Percentiles rank a stretch among this genome's conserved stretches.
These are phyloP conservation scores for Anolis sagrei DNA, from an alignment of 2,113 vertebrate genomes.

Conservation along the genomic window DNA sequence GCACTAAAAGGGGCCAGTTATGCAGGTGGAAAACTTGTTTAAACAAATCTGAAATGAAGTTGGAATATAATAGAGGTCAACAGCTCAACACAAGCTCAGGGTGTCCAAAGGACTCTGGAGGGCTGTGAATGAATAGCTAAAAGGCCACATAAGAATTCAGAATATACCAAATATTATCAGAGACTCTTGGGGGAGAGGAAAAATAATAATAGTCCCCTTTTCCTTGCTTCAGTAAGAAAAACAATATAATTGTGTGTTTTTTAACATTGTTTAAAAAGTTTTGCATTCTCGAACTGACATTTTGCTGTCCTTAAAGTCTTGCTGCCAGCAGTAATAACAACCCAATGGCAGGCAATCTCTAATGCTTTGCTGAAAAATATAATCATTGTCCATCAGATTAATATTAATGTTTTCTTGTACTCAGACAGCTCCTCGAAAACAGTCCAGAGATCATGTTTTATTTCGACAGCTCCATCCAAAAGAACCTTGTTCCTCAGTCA, in stretches of 20 bases:
- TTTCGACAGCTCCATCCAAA: conserved; percentile 51
- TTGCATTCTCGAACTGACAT: neutral
- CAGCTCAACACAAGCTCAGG: conserved; percentile 48
- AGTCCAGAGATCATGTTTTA: conserved; percentile 44
- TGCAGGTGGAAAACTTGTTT: conserved; percentile 72
- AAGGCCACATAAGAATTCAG: neutral
- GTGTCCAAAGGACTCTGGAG: conserved; percentile 39
- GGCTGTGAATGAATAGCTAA: conserved; percentile 34
- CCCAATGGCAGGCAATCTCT: neutral
- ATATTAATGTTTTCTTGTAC: conserved; percentile 36
- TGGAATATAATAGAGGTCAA: conserved; percentile 54
- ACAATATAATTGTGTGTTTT: neutral
- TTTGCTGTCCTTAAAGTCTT: conserved; percentile 2
- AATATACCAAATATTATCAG: conserved; percentile 8
- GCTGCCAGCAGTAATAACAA: conserved; percentile 4
- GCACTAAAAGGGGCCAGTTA: conserved; percentile 55
- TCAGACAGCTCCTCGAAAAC: conserved; percentile 39
- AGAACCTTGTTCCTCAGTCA: conserved; percentile 57
- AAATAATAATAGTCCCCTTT: too few species aligned
- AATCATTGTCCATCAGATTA: conserved; percentile 19
- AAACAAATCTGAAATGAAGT: conserved; percentile 59
- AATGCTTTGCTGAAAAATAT: conserved; percentile 16
- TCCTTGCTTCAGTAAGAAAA: neutral
- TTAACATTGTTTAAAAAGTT: neutral
- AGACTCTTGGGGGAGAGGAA: neutral